Evolutionary conservation across 2,113 vertebrate species (phyloP).

Genomic region (Erythrocercus mccallii): DNA sequence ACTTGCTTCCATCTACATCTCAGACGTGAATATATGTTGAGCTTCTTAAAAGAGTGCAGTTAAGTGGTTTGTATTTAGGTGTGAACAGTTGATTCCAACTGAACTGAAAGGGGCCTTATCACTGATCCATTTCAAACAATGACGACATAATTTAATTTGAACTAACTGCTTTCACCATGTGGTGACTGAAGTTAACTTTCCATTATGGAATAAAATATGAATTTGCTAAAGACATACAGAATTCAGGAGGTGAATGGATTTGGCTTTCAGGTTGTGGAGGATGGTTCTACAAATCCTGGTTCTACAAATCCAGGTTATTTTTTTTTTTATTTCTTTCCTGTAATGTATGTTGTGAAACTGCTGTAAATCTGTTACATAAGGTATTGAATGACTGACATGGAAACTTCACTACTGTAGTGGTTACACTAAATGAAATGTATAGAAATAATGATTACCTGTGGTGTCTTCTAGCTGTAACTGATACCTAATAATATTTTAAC

Average conservation of each 20-base stretch:
- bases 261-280: neutral
- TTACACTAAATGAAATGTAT: neutral
- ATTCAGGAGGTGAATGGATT: neutral
- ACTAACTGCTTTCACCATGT: neutral
- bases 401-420: neutral
- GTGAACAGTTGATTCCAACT: neutral
- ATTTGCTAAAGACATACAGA: neutral
- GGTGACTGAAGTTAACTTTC: neutral
- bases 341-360: neutral
- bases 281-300: neutral
- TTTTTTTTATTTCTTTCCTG: neutral
- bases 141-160: neutral
- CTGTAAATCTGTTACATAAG: neutral
- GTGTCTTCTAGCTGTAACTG: neutral
- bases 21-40: neutral
- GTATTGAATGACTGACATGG: neutral
- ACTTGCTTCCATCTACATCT: fast-evolving
- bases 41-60: neutral
- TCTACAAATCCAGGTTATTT: neutral
- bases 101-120: fast-evolving
- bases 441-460: neutral
- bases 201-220: neutral
- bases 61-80: neutral
- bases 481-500: neutral
- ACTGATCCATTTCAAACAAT: neutral